These are phyloP conservation scores for Microcebus ravelobensis DNA, from an alignment of 2,113 vertebrate genomes.

Conservation along the genomic window DNA sequence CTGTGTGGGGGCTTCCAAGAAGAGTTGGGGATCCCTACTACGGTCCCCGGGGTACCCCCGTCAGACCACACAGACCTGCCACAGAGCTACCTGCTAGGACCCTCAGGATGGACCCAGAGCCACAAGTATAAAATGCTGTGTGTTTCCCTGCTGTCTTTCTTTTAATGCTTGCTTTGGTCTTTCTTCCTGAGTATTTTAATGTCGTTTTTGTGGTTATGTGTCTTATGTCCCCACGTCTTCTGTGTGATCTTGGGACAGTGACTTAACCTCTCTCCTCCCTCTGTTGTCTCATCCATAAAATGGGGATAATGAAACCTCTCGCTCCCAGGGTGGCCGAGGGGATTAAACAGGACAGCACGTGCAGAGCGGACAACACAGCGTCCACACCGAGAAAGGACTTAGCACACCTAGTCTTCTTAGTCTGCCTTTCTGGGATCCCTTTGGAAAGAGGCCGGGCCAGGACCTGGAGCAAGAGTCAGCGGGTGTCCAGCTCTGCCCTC, in stretches of 20 bases:
- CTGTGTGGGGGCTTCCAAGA: neutral
- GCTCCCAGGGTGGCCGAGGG: neutral
- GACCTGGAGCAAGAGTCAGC: neutral
- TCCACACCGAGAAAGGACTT: neutral
- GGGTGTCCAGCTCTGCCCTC: neutral
- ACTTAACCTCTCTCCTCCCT: neutral
- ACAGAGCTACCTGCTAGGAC: neutral
- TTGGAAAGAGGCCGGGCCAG: neutral
- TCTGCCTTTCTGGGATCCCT: neutral
- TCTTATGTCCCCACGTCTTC: neutral
- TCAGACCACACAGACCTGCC: neutral
- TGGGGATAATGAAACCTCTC: neutral
- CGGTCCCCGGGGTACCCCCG: too few species aligned
- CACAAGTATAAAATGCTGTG: rapidly evolving
- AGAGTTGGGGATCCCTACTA: neutral
- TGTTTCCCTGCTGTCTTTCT: neutral
- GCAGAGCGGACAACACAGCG: neutral
- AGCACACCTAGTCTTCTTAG: neutral
- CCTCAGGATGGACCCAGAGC: neutral
- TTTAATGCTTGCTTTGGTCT: neutral
- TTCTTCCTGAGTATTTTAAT: neutral
- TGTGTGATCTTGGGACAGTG: neutral
- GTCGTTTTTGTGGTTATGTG: neutral
- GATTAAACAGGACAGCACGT: neutral
- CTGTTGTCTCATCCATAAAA: neutral